Base-by-base conservation (phyloP, 2,888 invertebrate species). In the Chirona hameri region DNA sequence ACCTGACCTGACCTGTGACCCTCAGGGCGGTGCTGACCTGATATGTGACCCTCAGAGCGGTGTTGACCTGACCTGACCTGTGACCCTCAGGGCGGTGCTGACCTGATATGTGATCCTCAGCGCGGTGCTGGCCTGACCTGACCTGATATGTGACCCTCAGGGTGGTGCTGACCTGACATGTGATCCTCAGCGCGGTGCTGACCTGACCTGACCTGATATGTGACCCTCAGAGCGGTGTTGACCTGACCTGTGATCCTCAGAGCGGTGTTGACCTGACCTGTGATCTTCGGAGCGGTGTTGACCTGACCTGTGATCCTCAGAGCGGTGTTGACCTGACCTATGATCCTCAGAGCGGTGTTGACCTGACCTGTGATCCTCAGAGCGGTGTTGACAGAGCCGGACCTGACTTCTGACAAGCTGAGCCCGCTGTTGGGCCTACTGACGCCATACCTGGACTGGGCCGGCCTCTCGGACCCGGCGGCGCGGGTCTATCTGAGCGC, bases 401-500 rank as follows among this genome's bases (percentile, higher is more conserved):
- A 39, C 21, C 31, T 72, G 72, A 72, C 72, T 9, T 31, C 72
- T 18, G 72, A 72, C 39, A 4, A 27, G 0, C 65, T 65, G 65
- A 65, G n/a, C n/a, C 65, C 65, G 27, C 65, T 65, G 65, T 27
- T 65, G 2, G 24, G n/a, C 0, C n/a, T n/a, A 5, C 65, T 65
- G n/a, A 27, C 65, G 0, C 65, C 65, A 9, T 65, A 65, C 65
- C 14, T 65, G 65, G 27, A 65, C n/a, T 65, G 65, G 65, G 27
- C 27, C 9, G 65, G 65, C 27, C 27, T 65, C 4, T 65, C 65
- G 0, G 65, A 65, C 65, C 27, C 65, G 1, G n/a, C 12, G 10
- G 24, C 65, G n/a, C 65, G 65, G n/a, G 65, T 65, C n/a, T 65
- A 65, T 27, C 65, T 65, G 65, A 65, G n/a, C n/a, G 65, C 65